Evolutionary conservation across 1,140 invertebrate genomes (phyloP), one percentile per base, ranked within the genome.

Genomic region (Helicorthomorpha holstii): DNA sequence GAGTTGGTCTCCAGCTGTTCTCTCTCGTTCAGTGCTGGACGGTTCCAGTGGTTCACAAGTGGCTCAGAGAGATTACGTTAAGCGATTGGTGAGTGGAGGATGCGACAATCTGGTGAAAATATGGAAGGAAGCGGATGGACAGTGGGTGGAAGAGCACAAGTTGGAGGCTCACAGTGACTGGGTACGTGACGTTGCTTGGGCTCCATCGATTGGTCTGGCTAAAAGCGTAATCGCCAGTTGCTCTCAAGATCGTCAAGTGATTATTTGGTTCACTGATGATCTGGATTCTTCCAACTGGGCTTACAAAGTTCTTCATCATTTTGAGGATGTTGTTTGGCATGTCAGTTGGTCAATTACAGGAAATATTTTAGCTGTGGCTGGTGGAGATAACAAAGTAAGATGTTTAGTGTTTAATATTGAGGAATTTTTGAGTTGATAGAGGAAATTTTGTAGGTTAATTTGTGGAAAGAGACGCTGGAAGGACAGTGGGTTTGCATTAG

Each of bases 301-400:
- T 52, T 79, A 85, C 1, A 82, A 79, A 52, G 76, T 87, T n/a
- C 68, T 98, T 22, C 80, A 93, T 62, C 85, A 85, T 22, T 97
- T 96, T 69, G 88, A 94, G 65, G 92, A 97, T 75, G 93, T 96
- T 46, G 85, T 97, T 14, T 98, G 94, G 94, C 94, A 94, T 68
- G 85, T 98, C 0, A 96, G 91, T 60, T 99, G 95, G 94, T 96
- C 92, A 0, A 73, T 95, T 0, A 95, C 91, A 50, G 94, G 94
- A 25, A 94, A 95, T 63, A 92, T 98, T 58, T 68, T 99, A 25
- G 91, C 94, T 22, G 89, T 98, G 0, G 94, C 91, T 50, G 91
- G 93, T 22, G 95, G 92, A n/a, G 94, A 98, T 66, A 98, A 98
- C 66, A 96, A 96, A 76, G 90, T 97, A n/a, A n/a, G n/a, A n/a